Base-by-base conservation (phyloP, 92 coral and sea anemone genomes). In the Zoanthus sansibaricus region DNA sequence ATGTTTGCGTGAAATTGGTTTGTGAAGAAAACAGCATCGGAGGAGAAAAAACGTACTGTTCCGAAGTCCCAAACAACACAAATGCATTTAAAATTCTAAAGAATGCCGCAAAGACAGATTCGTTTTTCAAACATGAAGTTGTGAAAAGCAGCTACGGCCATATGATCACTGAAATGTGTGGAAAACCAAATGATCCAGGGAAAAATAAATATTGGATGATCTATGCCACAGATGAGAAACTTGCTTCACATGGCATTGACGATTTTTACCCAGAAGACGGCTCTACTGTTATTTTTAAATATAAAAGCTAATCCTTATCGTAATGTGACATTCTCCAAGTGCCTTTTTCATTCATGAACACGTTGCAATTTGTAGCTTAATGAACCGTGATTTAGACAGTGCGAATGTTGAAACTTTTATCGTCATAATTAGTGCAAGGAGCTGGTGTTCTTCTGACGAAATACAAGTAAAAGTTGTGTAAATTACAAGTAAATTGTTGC, bases 151-250 rank as follows among this genome's bases (percentile, higher is more conserved):
- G 92, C 1, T 94, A 33, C 45, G 98, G 98, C 6, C 83, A 71
- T 0, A 77, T 73, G 61, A 67, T 96, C 45, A 76, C 79, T 62
- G 92, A 94, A 33, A 88, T 96, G 55, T 94, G 96, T 82, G 93
- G 84, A 1, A 77, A 92, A 75, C 46, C 30, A 6, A 73, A 59
- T 12, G 82, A 86, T 21, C 83, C 80, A 0, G 84, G 77, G 11
- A 86, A 87, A 15, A 90, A 87, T 51, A 33, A 52, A 8, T 94
- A 92, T 75, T 96, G 98, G 98, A 20, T 91, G 91, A 69, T 96
- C 7, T 89, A 89, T 75, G 56, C 88, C 56, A 86, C 86, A 68
- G 88, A 89, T 0, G 89, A 48, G 18, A 84, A 82, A 16, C 1
- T 80, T 2, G 90, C 98, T 1, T 18, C 88, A 2, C 75, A 82